These are phyloP conservation scores for Dreissena polymorpha DNA, from an alignment of 1,140 invertebrate species.

Conservation along the genomic window DNA sequence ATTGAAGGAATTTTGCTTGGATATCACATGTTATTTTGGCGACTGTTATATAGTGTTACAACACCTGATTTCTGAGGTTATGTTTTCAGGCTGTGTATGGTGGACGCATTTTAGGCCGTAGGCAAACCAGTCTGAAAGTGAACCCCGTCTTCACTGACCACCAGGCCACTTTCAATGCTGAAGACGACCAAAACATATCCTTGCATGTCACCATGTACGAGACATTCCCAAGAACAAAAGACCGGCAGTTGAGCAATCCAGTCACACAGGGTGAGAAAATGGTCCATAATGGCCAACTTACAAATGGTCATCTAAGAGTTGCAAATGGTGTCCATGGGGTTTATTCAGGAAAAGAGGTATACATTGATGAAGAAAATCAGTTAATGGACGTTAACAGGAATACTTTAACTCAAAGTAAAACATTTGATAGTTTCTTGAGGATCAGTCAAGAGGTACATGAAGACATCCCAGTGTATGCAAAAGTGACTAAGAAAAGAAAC, in stretches of 20 bases:
- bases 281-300: neutral
- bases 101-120: conserved; percentile 30
- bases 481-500: neutral
- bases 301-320: neutral
- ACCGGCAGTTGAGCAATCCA: neutral
- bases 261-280: neutral
- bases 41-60: neutral
- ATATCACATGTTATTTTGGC: neutral
- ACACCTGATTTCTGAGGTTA: neutral
- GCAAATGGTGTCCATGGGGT: too few species aligned
- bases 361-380: neutral
- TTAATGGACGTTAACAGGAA: neutral
- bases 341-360: neutral
- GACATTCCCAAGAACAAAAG: conserved; percentile 28
- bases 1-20: neutral
- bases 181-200: conserved; percentile 22
- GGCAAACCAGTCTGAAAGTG: conserved; percentile 25
- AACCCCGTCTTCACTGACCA: conserved; percentile 38
- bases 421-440: neutral
- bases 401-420: neutral
- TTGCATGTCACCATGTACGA: conserved; percentile 42
- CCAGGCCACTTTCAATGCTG: neutral
- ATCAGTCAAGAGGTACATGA: neutral
- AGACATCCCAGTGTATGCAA: neutral
- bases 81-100: conserved; percentile 52